Conservation (phyloP, 2,113 vertebrate genomes). For the Clarias batrachus region DNA sequence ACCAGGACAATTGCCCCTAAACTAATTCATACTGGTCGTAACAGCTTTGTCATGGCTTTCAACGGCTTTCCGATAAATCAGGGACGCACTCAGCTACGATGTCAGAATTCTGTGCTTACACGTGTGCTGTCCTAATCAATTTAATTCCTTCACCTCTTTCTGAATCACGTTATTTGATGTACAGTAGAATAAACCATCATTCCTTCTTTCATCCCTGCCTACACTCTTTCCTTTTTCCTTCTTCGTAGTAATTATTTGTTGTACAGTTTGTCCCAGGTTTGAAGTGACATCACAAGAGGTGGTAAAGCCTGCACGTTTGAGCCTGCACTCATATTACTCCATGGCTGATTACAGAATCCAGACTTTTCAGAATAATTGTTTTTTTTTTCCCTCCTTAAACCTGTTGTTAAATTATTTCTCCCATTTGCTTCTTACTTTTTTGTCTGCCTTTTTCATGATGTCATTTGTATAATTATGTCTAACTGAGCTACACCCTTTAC, state of each 20-base stretch:
- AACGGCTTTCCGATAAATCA: not conserved
- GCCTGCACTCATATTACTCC: constrained; percentile 1
- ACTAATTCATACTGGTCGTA: not conserved
- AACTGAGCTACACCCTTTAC: not conserved
- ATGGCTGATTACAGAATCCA: not conserved
- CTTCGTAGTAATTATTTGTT: not conserved
- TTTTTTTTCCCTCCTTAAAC: not conserved
- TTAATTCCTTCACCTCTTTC: not conserved
- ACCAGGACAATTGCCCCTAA: constrained; percentile 10
- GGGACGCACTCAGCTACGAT: not conserved
- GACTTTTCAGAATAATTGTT: not conserved
- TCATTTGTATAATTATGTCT: constrained; percentile 1
- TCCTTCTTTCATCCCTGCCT: not conserved
- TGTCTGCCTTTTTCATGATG: constrained; percentile 3
- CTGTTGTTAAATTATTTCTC: not conserved
- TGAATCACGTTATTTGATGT: not conserved
- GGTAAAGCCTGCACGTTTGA: constrained; percentile 20
- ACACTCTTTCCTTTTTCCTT: constrained; percentile 36
- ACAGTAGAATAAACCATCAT: not conserved
- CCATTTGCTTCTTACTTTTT: not conserved
- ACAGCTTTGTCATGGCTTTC: not conserved
- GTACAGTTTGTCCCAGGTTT: constrained; percentile 30
- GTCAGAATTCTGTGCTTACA: not conserved
- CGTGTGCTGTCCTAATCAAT: not conserved
- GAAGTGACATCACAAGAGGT: constrained; percentile 58